A percentile compares a stretch with the other conserved stretches of the same genome.
Evolutionary conservation across 1,140 invertebrate genomes (phyloP).

Genomic region (Meteorus sp.): DNA sequence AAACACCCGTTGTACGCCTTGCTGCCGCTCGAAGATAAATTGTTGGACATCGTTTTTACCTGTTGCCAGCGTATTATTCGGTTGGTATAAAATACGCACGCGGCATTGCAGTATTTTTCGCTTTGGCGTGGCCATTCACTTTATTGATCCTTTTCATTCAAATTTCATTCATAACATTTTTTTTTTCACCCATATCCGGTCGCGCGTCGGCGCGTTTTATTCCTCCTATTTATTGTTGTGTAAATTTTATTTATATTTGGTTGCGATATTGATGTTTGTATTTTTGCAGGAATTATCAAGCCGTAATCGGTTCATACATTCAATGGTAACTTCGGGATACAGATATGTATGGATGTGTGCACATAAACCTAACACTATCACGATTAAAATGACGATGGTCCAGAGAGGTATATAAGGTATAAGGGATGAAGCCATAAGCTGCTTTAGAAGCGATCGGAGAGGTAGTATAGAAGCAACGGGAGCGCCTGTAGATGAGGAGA

Average conservation of each 20-base stretch:
- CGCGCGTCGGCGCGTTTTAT: too few relatives aligned
- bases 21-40: slow-evolving; percentile 17
- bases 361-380: slow-evolving; percentile 25
- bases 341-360: background rate
- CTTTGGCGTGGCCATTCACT: background rate
- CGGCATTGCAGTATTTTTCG: slow-evolving; percentile 20
- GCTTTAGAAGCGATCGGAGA: slow-evolving; percentile 45
- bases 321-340: too few relatives aligned
- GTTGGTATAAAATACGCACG: background rate
- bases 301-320: too few relatives aligned
- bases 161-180: background rate
- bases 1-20: slow-evolving; percentile 30
- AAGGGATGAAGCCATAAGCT: slow-evolving; percentile 54
- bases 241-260: too few relatives aligned
- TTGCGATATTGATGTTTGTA: too few relatives aligned
- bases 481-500: slow-evolving; percentile 27
- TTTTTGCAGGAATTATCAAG: too few relatives aligned
- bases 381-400: slow-evolving; percentile 7
- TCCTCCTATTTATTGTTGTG: too few relatives aligned
- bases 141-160: too few relatives aligned
- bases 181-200: too few relatives aligned
- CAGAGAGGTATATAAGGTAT: too few relatives aligned
- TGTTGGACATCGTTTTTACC: slow-evolving; percentile 12
- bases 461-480: slow-evolving; percentile 29
- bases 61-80: slow-evolving; percentile 17